Evolutionary conservation across 2,888 invertebrate species (phyloP).

Genomic region (Diarsia dahlii): DNA sequence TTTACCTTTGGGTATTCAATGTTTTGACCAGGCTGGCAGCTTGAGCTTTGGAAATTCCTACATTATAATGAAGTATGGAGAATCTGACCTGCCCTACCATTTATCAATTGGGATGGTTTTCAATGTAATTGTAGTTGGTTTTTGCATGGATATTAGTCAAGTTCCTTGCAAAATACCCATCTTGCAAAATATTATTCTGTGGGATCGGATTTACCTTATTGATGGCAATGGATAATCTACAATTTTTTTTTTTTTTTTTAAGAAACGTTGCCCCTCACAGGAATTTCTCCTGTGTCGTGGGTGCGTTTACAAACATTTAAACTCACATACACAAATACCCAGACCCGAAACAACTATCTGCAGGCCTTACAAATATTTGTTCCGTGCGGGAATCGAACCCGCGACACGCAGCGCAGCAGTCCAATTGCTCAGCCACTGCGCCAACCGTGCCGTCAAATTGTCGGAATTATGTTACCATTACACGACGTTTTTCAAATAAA

Average conservation of each 20-base stretch:
- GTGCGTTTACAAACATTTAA: no score
- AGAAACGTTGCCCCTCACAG: no score
- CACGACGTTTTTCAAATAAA: not conserved
- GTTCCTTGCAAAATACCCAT: not conserved
- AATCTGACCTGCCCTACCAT: slow-evolving; percentile 1
- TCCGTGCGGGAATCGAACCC: no score
- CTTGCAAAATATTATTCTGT: not conserved
- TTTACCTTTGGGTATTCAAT: slow-evolving; percentile 14
- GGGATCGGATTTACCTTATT: not conserved
- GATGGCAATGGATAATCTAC: not conserved
- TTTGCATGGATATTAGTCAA: not conserved
- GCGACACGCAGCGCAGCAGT: no score
- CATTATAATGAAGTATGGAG: slow-evolving; percentile 16
- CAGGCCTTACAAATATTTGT: no score
- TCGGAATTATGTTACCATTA: not conserved
- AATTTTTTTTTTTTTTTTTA: no score
- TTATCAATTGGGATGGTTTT: slow-evolving; percentile 2
- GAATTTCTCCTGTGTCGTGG: no score
- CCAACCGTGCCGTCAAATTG: no score
- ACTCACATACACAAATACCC: no score
- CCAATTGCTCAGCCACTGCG: no score
- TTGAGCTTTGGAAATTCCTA: slow-evolving; percentile 13
- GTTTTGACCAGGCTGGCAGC: not conserved
- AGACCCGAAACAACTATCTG: no score
- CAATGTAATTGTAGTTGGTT: slow-evolving; percentile 9